Percentiles rank a stretch among this genome's conserved stretches.
Conservation (phyloP, 2,113 vertebrate genomes). For the Hyperopisus bebe region DNA sequence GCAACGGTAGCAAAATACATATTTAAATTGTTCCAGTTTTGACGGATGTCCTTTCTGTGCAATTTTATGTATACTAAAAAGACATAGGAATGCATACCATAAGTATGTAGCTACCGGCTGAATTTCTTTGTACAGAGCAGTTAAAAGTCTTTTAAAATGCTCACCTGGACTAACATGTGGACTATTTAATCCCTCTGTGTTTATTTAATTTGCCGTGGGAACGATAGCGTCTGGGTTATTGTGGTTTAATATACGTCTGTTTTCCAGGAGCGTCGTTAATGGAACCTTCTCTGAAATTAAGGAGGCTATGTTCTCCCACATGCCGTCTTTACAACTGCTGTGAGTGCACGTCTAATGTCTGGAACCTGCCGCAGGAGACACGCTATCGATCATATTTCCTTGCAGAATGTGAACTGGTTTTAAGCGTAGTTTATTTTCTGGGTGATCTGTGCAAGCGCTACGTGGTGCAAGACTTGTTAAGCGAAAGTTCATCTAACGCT, state of each 20-base stretch:
- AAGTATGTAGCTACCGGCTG: neutral
- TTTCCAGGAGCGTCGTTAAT: constrained; percentile 86
- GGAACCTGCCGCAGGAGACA: neutral
- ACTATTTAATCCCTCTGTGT: neutral
- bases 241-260: neutral
- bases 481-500: neutral
- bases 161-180: neutral
- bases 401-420: neutral
- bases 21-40: neutral
- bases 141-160: neutral
- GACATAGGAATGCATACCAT: neutral
- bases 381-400: neutral
- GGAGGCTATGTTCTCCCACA: constrained; percentile 90
- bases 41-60: neutral
- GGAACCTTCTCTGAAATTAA: constrained; percentile 88
- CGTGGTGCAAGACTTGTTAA: neutral
- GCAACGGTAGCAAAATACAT: neutral
- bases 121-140: neutral
- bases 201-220: neutral
- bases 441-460: neutral
- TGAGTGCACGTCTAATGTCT: constrained; percentile 57
- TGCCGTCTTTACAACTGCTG: constrained; percentile 89
- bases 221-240: neutral
- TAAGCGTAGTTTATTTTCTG: neutral
- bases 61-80: neutral